Evolutionary conservation across 2,113 vertebrate genomes (phyloP).

Genomic region (Glaucomys volans): DNA sequence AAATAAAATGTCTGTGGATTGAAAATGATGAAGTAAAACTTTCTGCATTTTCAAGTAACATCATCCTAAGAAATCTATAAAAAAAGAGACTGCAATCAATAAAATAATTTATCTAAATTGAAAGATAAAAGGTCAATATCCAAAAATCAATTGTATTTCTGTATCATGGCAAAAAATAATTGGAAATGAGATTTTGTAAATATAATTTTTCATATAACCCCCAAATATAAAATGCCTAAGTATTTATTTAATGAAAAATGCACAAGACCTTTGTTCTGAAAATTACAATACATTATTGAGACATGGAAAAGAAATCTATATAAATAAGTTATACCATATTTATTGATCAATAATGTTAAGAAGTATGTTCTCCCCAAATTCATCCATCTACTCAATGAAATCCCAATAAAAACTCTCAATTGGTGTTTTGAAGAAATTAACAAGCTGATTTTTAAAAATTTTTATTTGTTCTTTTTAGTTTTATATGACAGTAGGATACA

Average conservation of each 20-base stretch:
- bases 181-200: background rate
- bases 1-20: background rate
- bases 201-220: background rate
- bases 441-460: background rate
- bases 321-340: background rate
- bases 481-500: too few species aligned
- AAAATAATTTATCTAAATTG: background rate
- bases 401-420: background rate
- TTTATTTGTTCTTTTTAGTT: too few species aligned
- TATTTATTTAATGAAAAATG: background rate
- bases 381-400: background rate
- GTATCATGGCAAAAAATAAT: background rate
- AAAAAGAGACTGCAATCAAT: background rate
- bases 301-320: background rate
- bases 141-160: background rate
- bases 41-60: background rate
- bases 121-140: background rate
- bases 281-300: background rate
- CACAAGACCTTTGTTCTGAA: background rate
- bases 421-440: background rate
- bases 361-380: background rate
- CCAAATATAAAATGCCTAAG: background rate
- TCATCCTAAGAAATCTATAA: background rate
- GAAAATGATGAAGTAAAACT: background rate
- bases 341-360: background rate